phyloP scores from a whole-genome alignment of 2,113 vertebrate species.

The Paradoxurus hermaphroditus region DNA sequence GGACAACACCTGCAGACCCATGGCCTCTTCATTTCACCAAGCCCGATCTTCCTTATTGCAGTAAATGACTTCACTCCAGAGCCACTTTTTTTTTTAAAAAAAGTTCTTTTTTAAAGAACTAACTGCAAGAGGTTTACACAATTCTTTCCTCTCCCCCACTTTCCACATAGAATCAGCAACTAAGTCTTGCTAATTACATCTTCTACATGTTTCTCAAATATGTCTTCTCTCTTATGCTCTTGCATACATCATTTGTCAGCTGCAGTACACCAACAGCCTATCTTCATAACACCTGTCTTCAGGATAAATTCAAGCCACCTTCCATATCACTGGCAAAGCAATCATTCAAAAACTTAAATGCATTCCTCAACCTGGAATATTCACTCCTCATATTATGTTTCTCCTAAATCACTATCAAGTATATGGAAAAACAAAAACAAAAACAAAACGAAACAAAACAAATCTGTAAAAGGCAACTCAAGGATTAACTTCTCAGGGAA shows the following conservation, averaged over 20 bases:
- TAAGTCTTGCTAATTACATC: not conserved
- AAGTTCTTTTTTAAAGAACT: not conserved
- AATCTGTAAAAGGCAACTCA: not conserved
- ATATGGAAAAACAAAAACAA: too few species aligned
- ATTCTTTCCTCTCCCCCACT: not conserved
- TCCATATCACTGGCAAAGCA: not conserved
- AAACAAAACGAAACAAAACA: not conserved
- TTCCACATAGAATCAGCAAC: not conserved
- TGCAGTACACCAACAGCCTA: not conserved
- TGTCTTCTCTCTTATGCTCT: not conserved
- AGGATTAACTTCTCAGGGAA: not conserved
- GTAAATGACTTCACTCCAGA: not conserved
- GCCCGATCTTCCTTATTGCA: not conserved
- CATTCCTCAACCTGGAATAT: not conserved
- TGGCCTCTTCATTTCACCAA: not conserved
- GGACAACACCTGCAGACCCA: not conserved
- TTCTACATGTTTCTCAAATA: not conserved
- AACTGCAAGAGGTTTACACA: not conserved
- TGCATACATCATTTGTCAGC: not conserved
- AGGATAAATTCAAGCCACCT: not conserved
- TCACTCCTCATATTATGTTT: not conserved
- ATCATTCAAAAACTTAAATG: not conserved
- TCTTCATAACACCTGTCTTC: not conserved
- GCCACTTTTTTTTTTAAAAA: not conserved
- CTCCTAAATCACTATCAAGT: not conserved